Conservation (phyloP, 2,888 invertebrate genomes). For the Andrena dorsata region DNA sequence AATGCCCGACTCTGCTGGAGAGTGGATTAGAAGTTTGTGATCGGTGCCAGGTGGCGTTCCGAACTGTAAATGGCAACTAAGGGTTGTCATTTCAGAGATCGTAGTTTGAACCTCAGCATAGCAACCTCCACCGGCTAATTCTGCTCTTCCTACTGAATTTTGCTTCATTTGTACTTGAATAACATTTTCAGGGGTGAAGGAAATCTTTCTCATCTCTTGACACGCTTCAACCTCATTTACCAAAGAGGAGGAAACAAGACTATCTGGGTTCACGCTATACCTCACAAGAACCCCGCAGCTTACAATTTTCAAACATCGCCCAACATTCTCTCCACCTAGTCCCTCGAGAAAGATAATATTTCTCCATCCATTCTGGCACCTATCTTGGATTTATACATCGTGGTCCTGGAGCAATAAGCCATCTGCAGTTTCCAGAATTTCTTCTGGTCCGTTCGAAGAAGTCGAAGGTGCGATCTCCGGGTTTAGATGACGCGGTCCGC, state of each 20-base stretch:
- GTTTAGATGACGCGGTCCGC: conserved; percentile 61
- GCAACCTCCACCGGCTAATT: not conserved
- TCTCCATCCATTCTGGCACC: conserved; percentile 7
- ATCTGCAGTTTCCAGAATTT: conserved; percentile 43
- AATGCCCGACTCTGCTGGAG: too few relatives aligned
- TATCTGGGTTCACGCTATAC: not conserved
- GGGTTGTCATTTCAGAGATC: not conserved
- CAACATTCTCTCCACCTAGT: not conserved
- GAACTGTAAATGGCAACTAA: too few relatives aligned
- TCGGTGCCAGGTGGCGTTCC: too few relatives aligned
- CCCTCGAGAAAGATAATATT: not conserved
- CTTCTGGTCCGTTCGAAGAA: conserved; percentile 42
- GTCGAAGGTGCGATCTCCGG: conserved; percentile 51
- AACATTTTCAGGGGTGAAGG: not conserved
- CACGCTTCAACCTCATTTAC: not conserved
- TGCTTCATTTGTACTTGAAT: not conserved
- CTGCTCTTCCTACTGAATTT: not conserved
- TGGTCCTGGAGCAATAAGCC: conserved; percentile 13
- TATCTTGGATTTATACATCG: conserved; percentile 38
- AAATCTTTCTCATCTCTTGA: not conserved
- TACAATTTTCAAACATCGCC: conserved; percentile 19
- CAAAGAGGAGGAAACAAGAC: not conserved
- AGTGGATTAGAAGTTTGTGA: too few relatives aligned
- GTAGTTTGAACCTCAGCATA: not conserved
- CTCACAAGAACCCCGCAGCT: not conserved